Conservation (phyloP, 1,140 invertebrate genomes). For the Dendroctonus ponderosae region DNA sequence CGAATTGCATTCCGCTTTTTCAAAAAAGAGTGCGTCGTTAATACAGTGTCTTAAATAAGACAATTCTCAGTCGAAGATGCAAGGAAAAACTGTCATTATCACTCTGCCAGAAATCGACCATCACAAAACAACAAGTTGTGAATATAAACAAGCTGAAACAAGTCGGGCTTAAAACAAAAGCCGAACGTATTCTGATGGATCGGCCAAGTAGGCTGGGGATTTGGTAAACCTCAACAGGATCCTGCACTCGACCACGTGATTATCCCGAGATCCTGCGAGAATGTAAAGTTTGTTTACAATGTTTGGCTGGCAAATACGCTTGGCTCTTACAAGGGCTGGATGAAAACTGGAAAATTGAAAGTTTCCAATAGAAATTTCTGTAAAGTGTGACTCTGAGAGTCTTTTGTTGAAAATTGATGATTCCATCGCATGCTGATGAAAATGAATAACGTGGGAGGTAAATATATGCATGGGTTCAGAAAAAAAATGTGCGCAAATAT, state of each 20-base stretch:
- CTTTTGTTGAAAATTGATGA: no score
- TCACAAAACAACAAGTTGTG: slow-evolving; percentile 12
- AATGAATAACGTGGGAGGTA: no score
- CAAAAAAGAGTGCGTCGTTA: no score
- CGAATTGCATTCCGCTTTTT: no score
- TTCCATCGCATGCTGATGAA: no score
- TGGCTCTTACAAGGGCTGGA: background rate
- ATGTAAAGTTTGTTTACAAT: slow-evolving; percentile 30
- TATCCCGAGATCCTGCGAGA: slow-evolving; percentile 38
- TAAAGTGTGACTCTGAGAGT: no score
- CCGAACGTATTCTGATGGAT: slow-evolving; percentile 50
- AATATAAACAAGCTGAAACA: slow-evolving; percentile 23
- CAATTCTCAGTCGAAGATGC: background rate
- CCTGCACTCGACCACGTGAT: slow-evolving; percentile 50
- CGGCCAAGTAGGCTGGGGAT: slow-evolving; percentile 52
- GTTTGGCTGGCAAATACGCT: slow-evolving; percentile 4
- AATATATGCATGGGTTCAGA: no score
- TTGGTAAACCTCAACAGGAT: slow-evolving; percentile 52
- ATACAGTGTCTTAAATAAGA: no score
- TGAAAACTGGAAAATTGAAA: no score
- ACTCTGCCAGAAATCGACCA: background rate
- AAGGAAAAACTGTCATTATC: background rate
- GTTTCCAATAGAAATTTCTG: no score
- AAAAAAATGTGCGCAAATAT: no score
- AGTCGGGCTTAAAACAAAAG: slow-evolving; percentile 34